Evolutionary conservation across 1,140 invertebrate genomes (phyloP), one percentile per base, ranked within the genome.

Genomic region (Laupala kohalensis): DNA sequence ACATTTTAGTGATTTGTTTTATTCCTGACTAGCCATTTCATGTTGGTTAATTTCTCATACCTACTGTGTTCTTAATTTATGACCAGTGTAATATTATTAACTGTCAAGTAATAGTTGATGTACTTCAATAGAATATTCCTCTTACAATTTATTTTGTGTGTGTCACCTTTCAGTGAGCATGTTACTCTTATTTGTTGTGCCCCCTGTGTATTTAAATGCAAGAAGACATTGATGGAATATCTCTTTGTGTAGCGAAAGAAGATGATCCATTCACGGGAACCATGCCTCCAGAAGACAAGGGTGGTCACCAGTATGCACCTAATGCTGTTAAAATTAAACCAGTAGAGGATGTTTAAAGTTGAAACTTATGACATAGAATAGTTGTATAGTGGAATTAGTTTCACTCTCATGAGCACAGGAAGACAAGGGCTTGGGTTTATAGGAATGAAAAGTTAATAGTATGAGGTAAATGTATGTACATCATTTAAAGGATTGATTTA

Each of bases 221-320:
- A 37, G 6, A 37, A 37, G 15, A 37, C 30, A 15, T 37, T 37
- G 30, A n/a, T n/a, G n/a, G n/a, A n/a, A n/a, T n/a, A n/a, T n/a
- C n/a, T n/a, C n/a, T 67, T 67, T 29, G 29, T 67, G 9, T 64
- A 72, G 67, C 72, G 23, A 72, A 72, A 66, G 68, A 72, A 37
- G 72, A 72, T 69, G 72, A 72, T 64, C 68, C 72, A 15, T 23
- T 68, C 2, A 72, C 62, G 27, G 27, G 67, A 25, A 62, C 63
- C 12, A 72, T 72, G 72, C 72, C 67, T 25, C 71, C 71, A 64
- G 70, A 71, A 28, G 71, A 72, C 26, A 66, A 72, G 12, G 71
- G 71, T 9, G 66, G 68, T 12, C 37, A 72, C 25, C 29, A 72
- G 4, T 72, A 72, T 28, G 24, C 67, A 25, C 72, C 67, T 15